These are phyloP conservation scores for Tenthredo scrophulariae DNA, from an alignment of 2,888 invertebrate species.

Conservation along the genomic window DNA sequence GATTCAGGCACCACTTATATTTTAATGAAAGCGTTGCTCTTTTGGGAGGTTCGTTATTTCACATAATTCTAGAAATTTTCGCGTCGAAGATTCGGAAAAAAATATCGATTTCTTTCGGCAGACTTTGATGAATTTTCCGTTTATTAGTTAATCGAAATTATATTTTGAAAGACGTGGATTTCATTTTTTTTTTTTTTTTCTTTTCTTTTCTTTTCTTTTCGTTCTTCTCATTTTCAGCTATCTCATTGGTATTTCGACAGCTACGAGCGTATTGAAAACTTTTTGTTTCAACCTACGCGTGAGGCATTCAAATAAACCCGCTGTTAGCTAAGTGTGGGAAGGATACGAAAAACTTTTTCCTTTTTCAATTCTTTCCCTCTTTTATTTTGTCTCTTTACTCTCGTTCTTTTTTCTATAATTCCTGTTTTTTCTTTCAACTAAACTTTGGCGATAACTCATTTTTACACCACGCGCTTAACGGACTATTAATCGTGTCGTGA, in stretches of 20 bases:
- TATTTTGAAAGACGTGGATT: not conserved
- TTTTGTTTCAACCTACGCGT: constrained; percentile 1
- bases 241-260: constrained; percentile 24
- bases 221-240: not conserved
- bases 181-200: not conserved
- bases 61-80: not conserved
- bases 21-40: no score
- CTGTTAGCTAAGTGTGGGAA: not conserved
- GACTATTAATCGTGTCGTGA: constrained; percentile 43
- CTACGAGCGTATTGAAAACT: not conserved
- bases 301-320: constrained; percentile 23
- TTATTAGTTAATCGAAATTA: no score
- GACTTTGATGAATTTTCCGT: not conserved
- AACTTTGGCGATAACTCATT: constrained; percentile 34
- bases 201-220: not conserved
- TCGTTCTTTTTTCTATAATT: not conserved
- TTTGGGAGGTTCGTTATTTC: not conserved
- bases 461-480: constrained; percentile 41
- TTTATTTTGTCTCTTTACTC: not conserved
- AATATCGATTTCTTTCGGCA: no score
- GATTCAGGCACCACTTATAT: no score
- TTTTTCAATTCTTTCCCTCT: not conserved
- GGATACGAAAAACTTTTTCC: not conserved
- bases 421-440: not conserved
- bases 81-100: not conserved